phyloP scores from a whole-genome alignment of 1,140 invertebrate species.

The Hylaeus volcanicus region DNA sequence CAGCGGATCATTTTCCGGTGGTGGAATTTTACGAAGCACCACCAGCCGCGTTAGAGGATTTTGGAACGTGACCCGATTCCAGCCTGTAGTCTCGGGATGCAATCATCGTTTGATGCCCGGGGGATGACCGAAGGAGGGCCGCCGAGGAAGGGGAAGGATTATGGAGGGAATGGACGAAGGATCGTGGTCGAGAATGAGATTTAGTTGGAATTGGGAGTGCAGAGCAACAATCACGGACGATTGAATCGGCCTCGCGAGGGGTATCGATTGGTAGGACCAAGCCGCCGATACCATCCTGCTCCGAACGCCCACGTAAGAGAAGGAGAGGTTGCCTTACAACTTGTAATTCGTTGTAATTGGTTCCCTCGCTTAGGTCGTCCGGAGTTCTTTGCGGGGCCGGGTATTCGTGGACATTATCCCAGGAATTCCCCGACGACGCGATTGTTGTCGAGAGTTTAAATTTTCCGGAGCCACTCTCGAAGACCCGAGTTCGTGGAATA shows the following conservation, averaged over 20 bases:
- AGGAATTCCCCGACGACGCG: not conserved
- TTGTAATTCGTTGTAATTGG: conserved; percentile 50
- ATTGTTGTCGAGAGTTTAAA: not conserved
- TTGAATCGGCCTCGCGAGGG: conserved; percentile 64
- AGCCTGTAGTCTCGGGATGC: conserved; percentile 44
- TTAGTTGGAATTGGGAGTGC: conserved; percentile 39
- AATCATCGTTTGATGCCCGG: conserved; percentile 67
- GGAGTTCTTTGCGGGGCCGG: not conserved
- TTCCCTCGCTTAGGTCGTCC: conserved; percentile 11
- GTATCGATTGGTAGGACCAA: conserved; percentile 41
- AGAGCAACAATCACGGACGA: conserved; percentile 65
- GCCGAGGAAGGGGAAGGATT: conserved; percentile 41
- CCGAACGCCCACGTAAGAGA: not conserved
- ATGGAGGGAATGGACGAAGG: conserved; percentile 49
- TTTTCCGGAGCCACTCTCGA: no score
- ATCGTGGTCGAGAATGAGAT: conserved; percentile 49
- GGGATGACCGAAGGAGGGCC: conserved; percentile 35
- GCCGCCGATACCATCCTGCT: conserved; percentile 47
- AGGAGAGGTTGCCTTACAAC: not conserved
- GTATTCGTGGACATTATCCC: not conserved
- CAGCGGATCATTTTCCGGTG: conserved; percentile 31
- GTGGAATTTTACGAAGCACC: conserved; percentile 35
- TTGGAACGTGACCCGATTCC: conserved; percentile 61
- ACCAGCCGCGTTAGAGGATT: conserved; percentile 45
- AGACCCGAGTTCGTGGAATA: not conserved